Evolutionary conservation across 1,140 invertebrate species (phyloP).

Genomic region (Arion vulgaris): DNA sequence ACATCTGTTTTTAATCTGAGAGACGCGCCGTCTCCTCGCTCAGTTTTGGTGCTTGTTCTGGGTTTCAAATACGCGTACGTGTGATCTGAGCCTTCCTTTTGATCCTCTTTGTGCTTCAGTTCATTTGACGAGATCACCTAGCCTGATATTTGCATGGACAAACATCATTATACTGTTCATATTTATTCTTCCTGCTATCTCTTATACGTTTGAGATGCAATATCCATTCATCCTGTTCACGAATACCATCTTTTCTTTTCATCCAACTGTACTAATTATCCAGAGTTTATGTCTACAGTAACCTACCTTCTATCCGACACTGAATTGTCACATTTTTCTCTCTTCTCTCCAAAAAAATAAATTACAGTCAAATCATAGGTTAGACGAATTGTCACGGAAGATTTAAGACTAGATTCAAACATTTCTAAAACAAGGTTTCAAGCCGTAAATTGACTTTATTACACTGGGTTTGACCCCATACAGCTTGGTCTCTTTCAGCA

Average conservation of each 20-base stretch:
- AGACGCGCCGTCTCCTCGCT: background rate
- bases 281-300: no score
- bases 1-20: no score
- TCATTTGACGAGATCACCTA: background rate
- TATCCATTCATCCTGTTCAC: background rate
- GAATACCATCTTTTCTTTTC: background rate
- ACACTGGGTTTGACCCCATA: no score
- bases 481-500: no score
- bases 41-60: background rate
- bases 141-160: background rate
- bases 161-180: conserved; percentile 8
- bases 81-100: background rate
- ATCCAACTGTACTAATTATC: background rate
- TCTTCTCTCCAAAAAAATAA: no score
- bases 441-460: no score
- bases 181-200: conserved; percentile 3
- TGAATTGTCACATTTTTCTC: no score
- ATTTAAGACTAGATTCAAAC: no score
- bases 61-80: background rate
- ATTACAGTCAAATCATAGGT: no score
- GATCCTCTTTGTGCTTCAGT: background rate
- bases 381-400: no score
- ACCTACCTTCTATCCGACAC: no score
- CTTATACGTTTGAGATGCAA: background rate
- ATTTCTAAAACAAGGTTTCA: no score